Evolutionary conservation across 2,113 vertebrate genomes (phyloP).

Genomic region (Campylorhamphus procurvoides): DNA sequence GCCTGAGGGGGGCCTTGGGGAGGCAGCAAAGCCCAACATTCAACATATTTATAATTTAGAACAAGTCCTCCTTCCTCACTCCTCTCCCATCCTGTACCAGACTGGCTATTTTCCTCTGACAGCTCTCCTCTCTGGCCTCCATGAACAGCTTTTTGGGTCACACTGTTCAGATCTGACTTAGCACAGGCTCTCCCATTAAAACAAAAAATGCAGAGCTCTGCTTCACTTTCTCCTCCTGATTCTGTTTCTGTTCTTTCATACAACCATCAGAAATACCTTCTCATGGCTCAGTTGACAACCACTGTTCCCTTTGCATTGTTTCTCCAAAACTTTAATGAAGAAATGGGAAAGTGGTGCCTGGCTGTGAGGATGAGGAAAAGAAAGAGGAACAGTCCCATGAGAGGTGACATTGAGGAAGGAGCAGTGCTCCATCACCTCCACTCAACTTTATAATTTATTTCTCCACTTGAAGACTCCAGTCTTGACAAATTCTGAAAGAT

Average conservation of each 20-base stretch:
- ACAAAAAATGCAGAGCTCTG: neutral
- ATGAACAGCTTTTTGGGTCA: neutral
- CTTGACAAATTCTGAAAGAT: neutral
- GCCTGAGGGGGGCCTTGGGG: fast-evolving
- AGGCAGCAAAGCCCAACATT: neutral
- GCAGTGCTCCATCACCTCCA: neutral
- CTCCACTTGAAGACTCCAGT: neutral
- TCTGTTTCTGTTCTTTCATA: neutral
- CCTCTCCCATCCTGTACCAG: neutral
- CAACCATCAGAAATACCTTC: neutral
- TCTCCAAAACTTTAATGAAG: fast-evolving
- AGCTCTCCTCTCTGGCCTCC: neutral
- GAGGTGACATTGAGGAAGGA: neutral
- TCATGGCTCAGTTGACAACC: too few species aligned
- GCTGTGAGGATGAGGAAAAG: neutral
- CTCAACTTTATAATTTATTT: neutral
- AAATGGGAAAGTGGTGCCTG: neutral
- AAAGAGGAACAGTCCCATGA: fast-evolving
- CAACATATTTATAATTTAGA: neutral
- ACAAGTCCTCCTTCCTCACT: neutral
- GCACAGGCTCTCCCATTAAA: neutral
- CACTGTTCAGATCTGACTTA: neutral
- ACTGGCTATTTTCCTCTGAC: neutral
- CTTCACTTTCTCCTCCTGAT: neutral
- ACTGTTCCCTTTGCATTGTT: neutral